Evolutionary conservation across 2,797 vertebrate species (phyloP).

Genomic region (Sternotherus odoratus): DNA sequence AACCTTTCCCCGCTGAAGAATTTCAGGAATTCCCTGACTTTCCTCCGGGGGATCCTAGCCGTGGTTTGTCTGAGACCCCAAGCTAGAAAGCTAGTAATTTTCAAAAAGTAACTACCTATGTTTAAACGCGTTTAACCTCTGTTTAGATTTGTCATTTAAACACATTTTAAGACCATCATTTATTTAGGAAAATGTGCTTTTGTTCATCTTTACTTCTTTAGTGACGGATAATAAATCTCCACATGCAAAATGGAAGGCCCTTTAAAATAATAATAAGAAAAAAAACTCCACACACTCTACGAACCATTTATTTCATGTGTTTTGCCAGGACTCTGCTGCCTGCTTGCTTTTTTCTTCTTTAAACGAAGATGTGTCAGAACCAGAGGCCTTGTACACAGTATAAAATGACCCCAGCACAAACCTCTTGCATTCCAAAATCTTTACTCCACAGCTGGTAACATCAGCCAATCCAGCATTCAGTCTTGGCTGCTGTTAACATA

Average conservation of each 20-base stretch:
- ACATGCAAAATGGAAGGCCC: slow-evolving; percentile 42
- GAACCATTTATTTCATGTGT: slow-evolving; percentile 47
- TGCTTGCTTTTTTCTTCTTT: background rate
- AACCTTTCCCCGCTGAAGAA: slow-evolving; percentile 87
- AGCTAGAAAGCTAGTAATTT: slow-evolving; percentile 60
- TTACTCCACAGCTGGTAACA: slow-evolving; percentile 56
- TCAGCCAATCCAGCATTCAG: slow-evolving; percentile 53
- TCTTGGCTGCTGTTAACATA: slow-evolving; percentile 42
- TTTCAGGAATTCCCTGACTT: slow-evolving; percentile 84
- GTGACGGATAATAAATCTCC: slow-evolving; percentile 50
- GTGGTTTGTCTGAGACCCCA: slow-evolving; percentile 80
- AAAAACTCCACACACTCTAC: background rate
- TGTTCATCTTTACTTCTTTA: slow-evolving; percentile 44
- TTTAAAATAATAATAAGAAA: slow-evolving; percentile 44
- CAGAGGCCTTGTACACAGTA: background rate
- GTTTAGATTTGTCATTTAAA: slow-evolving; percentile 35
- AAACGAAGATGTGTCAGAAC: slow-evolving; percentile 71
- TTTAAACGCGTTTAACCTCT: slow-evolving; percentile 68
- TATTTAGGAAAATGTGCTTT: slow-evolving; percentile 52
- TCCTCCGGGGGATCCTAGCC: slow-evolving; percentile 76
- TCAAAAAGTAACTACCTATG: slow-evolving; percentile 32
- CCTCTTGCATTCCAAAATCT: slow-evolving; percentile 69
- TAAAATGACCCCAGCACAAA: slow-evolving; percentile 55
- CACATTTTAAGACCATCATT: slow-evolving; percentile 44
- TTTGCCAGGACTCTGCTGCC: slow-evolving; percentile 13